phyloP scores from a whole-genome alignment of 2,797 vertebrate species.

The Coregonus sp. region DNA sequence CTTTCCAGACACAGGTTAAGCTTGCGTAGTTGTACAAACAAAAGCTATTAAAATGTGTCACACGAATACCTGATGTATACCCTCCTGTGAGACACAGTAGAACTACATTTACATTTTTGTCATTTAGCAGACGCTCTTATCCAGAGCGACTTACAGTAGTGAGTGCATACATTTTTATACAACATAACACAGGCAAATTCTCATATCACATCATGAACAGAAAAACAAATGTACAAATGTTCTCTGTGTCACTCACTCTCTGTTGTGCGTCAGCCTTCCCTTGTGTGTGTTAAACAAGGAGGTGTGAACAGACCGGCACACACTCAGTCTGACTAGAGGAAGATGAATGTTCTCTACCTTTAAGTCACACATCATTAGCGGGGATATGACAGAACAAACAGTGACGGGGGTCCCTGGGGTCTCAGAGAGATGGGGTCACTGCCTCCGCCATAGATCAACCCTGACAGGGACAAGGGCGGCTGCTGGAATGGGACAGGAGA shows the following conservation, averaged over 20 bases:
- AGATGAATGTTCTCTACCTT: constrained; percentile 33
- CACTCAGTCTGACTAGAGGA: constrained; percentile 17
- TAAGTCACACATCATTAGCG: constrained; percentile 26
- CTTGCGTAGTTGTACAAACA: not conserved
- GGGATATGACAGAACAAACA: constrained; percentile 19
- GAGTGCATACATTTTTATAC: not conserved
- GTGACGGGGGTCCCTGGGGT: constrained; percentile 26
- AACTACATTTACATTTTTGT: not conserved
- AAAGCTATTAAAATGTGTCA: not conserved
- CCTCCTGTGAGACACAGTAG: not conserved
- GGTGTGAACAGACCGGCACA: constrained; percentile 12
- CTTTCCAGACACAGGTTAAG: not conserved
- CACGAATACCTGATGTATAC: not conserved
- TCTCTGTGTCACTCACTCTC: not conserved
- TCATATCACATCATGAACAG: not conserved
- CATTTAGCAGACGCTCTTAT: too few species aligned
- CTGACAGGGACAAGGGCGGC: constrained; percentile 44
- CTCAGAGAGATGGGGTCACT: constrained; percentile 39
- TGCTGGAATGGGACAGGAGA: constrained; percentile 11
- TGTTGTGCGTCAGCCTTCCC: constrained; percentile 1
- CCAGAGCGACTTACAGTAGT: too few species aligned
- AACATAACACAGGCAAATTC: not conserved
- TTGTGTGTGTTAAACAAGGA: not conserved
- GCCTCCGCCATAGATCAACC: constrained; percentile 45
- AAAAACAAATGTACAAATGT: not conserved